phyloP scores from a whole-genome alignment of 2,113 vertebrate genomes.

The Eclectus roratus region DNA sequence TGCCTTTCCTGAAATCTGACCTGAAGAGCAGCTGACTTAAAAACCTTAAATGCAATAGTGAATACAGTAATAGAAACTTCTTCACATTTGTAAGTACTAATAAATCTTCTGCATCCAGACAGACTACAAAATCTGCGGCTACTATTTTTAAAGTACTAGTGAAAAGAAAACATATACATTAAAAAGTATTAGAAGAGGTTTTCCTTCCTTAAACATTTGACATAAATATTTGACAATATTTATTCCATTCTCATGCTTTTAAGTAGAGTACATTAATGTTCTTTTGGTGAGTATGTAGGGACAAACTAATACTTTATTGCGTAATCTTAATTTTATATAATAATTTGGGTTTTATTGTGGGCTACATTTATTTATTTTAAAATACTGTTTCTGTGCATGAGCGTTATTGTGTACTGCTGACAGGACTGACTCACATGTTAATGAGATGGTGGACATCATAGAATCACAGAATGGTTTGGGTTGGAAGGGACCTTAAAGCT shows the following conservation, averaged over 20 bases:
- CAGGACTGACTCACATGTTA: neutral
- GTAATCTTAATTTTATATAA: neutral
- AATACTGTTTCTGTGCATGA: neutral
- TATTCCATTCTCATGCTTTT: neutral
- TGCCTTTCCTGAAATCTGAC: slow-evolving; percentile 23
- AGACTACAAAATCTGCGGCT: slow-evolving; percentile 9
- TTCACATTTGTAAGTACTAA: slow-evolving; percentile 10
- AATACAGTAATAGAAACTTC: neutral
- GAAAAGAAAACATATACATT: slow-evolving; percentile 8
- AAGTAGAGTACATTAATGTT: neutral
- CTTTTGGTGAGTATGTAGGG: neutral
- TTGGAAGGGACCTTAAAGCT: neutral
- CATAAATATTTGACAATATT: slow-evolving; percentile 16
- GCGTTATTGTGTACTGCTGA: neutral
- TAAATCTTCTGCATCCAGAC: neutral
- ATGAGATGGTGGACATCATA: neutral
- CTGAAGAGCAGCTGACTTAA: neutral
- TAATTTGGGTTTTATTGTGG: neutral
- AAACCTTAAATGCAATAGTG: neutral
- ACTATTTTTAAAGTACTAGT: slow-evolving; percentile 15
- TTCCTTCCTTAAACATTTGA: slow-evolving; percentile 7
- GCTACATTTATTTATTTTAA: neutral
- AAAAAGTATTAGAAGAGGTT: slow-evolving; percentile 7
- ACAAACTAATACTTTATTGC: neutral
- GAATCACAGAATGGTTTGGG: neutral